Evolutionary conservation across 2,797 vertebrate genomes (phyloP).

Genomic region (Spea hammondii): DNA sequence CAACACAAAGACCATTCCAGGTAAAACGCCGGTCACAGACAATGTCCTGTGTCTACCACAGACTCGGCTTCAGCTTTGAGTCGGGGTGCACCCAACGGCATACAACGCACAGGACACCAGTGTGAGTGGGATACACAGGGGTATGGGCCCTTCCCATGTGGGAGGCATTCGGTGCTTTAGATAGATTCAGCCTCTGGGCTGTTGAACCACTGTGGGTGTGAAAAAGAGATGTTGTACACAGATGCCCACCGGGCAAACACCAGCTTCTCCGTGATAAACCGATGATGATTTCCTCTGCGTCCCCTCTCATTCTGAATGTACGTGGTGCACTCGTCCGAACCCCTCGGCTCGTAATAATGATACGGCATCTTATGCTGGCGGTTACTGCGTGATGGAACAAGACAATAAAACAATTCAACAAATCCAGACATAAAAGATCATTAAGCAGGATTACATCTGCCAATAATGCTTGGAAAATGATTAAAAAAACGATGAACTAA

Average conservation of each 20-base stretch:
- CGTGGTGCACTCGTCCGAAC: constrained; percentile 86
- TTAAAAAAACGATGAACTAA: too few species aligned
- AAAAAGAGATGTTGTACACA: constrained; percentile 92
- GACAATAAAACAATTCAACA: not conserved
- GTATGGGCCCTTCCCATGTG: not conserved
- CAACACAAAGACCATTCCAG: not conserved
- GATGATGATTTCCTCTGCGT: constrained; percentile 88
- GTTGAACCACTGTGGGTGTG: constrained; percentile 81
- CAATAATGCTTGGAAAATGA: too few species aligned
- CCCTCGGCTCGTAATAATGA: constrained; percentile 95
- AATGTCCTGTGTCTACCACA: not conserved
- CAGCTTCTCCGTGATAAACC: constrained; percentile 95
- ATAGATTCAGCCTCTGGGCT: constrained; percentile 26
- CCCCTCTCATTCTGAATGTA: constrained; percentile 89
- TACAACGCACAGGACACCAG: constrained; percentile 34
- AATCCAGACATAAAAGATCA: not conserved
- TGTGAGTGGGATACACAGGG: not conserved
- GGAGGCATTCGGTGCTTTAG: constrained; percentile 11
- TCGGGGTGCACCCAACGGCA: constrained; percentile 31
- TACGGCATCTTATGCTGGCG: constrained; percentile 80
- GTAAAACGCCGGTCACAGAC: not conserved
- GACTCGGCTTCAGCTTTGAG: constrained; percentile 24
- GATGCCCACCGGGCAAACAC: constrained; percentile 93
- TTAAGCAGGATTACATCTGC: not conserved
- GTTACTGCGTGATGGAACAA: constrained; percentile 64